Evolutionary conservation across 2,888 invertebrate genomes (phyloP).

Genomic region (Drosophila paucipuncta): DNA sequence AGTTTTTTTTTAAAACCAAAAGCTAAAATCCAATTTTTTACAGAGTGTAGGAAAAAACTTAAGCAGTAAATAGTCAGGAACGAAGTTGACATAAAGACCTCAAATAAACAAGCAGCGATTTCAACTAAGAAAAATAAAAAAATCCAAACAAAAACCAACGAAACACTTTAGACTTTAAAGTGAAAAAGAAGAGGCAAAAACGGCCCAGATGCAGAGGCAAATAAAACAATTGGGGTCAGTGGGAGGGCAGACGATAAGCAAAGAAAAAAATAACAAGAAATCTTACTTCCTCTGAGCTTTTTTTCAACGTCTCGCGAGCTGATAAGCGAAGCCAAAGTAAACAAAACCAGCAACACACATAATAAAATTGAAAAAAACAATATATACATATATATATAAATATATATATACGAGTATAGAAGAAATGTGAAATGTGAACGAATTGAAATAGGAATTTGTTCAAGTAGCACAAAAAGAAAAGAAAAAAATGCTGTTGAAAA

Average conservation of each 20-base stretch:
- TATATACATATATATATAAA: background rate
- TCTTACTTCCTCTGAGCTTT: constrained; percentile 67
- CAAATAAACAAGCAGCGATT: constrained; percentile 73
- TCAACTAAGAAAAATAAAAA: constrained; percentile 42
- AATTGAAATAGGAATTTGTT: constrained; percentile 38
- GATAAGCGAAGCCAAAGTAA: constrained; percentile 24
- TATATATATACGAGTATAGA: no score
- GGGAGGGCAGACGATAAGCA: constrained; percentile 22
- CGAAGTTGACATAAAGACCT: constrained; percentile 77
- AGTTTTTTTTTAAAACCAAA: no score
- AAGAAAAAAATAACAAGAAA: constrained; percentile 44
- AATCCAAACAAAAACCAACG: constrained; percentile 33
- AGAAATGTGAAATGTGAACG: constrained; percentile 36
- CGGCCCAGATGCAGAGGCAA: constrained; percentile 28
- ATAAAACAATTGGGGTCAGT: constrained; percentile 23
- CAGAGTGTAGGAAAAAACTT: constrained; percentile 5
- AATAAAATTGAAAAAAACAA: constrained; percentile 36
- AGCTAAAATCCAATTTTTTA: background rate
- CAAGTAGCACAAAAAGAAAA: constrained; percentile 17
- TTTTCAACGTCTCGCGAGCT: constrained; percentile 14
- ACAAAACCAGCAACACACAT: constrained; percentile 21
- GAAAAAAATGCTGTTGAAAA: no score
- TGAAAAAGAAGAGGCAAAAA: constrained; percentile 10
- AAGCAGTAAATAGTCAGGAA: background rate
- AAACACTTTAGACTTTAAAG: constrained; percentile 38